Conservation (phyloP, 2,888 invertebrate species). For the Drosophila leonis region DNA sequence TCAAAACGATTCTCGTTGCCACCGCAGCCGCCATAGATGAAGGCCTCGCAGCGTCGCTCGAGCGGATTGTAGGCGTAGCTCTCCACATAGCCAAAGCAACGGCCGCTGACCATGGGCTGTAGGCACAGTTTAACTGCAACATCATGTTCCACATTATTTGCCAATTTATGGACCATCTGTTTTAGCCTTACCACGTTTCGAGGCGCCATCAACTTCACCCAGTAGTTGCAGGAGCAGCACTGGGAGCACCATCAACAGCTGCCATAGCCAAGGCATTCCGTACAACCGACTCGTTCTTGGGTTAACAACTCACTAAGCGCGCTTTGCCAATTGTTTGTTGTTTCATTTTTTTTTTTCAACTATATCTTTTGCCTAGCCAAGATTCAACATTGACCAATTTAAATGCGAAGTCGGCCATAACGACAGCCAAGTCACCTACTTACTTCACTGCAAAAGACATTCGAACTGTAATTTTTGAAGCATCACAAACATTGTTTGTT, state of each 20-base stretch:
- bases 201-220: conserved; percentile 48
- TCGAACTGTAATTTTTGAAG: conserved; percentile 1
- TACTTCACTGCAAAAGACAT: conserved; percentile 15
- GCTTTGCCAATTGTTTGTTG: conserved; percentile 46
- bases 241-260: conserved; percentile 18
- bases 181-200: conserved; percentile 62
- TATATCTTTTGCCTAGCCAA: conserved; percentile 51
- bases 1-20: conserved; percentile 93
- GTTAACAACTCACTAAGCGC: conserved; percentile 63
- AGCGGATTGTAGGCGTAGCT: conserved; percentile 90
- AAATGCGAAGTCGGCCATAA: conserved; percentile 19
- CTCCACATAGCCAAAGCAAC: conserved; percentile 90
- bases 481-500: background rate
- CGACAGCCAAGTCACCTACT: conserved; percentile 34
- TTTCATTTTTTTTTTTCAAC: conserved; percentile 31
- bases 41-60: conserved; percentile 89
- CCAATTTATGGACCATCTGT: too few relatives aligned
- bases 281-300: conserved; percentile 69
- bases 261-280: conserved; percentile 52
- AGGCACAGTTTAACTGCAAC: conserved; percentile 88
- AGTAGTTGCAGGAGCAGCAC: conserved; percentile 32
- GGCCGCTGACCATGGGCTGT: conserved; percentile 88
- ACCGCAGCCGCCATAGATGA: conserved; percentile 91
- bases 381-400: conserved; percentile 78
- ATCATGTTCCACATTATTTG: background rate